Evolutionary conservation across 2,888 invertebrate genomes (phyloP).

Genomic region (Pseudoips prasinana): DNA sequence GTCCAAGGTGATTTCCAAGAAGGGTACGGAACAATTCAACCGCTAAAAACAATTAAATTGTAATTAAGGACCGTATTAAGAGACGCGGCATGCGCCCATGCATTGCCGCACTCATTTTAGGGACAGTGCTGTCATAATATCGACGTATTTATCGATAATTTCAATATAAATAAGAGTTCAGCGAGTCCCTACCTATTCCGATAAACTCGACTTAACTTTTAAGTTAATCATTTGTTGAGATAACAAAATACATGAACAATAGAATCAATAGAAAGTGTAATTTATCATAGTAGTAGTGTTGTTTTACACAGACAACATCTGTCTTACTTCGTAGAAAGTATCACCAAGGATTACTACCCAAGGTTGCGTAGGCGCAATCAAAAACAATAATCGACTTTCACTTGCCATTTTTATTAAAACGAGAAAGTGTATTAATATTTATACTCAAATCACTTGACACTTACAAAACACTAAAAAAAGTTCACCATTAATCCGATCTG

Average conservation of each 20-base stretch:
- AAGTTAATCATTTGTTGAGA: too few species aligned
- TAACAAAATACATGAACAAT: too few species aligned
- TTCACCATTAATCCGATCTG: conserved; percentile 56
- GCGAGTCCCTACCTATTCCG: too few species aligned
- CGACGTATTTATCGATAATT: conserved; percentile 25
- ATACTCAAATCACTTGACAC: conserved; percentile 41
- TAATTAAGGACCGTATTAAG: conserved; percentile 77
- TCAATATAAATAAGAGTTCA: too few species aligned
- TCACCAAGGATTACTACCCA: too few species aligned
- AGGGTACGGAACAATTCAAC: conserved; percentile 58
- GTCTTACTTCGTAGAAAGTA: too few species aligned
- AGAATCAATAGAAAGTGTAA: too few species aligned
- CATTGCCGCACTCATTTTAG: conserved; percentile 59
- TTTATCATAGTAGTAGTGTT: too few species aligned
- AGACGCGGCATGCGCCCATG: conserved; percentile 60
- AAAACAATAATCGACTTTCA: conserved; percentile 13
- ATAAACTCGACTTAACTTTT: too few species aligned
- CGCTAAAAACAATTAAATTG: conserved; percentile 78
- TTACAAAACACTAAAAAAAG: conserved; percentile 47
- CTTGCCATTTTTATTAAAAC: conserved; percentile 17
- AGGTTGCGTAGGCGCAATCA: conserved; percentile 8
- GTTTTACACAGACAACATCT: too few species aligned
- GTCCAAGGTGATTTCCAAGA: conserved; percentile 50
- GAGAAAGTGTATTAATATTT: conserved; percentile 28
- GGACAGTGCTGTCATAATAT: conserved; percentile 45